Percentiles rank a stretch among this genome's conserved stretches.
phyloP scores from a whole-genome alignment of 2,888 invertebrate species.

The Dusona sp. region DNA sequence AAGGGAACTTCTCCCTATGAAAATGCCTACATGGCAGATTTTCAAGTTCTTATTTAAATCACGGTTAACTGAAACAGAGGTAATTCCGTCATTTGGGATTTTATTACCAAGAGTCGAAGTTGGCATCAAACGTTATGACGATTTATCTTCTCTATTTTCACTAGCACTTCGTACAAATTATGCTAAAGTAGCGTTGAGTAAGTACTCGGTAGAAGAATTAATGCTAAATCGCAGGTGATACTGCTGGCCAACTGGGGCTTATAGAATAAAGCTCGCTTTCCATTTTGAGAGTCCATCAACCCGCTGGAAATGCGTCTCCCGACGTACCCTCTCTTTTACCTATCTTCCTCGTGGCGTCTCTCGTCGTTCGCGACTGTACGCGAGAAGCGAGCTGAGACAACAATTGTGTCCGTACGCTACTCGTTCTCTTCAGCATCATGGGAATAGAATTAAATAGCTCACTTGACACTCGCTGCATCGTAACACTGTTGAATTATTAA shows the following conservation, averaged over 20 bases:
- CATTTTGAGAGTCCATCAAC: constrained; percentile 51
- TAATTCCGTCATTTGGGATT: too few species aligned
- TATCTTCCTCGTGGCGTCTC: not conserved
- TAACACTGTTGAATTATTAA: constrained; percentile 58
- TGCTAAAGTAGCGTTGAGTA: constrained; percentile 49
- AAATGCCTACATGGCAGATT: not conserved
- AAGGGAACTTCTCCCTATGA: too few species aligned
- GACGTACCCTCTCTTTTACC: constrained; percentile 18
- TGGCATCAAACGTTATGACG: not conserved
- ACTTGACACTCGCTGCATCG: not conserved
- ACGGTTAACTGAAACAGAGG: too few species aligned
- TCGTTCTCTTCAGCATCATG: constrained; percentile 18
- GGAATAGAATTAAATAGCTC: constrained; percentile 50
- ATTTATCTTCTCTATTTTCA: constrained; percentile 20
- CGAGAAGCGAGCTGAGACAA: constrained; percentile 45
- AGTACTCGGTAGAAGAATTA: constrained; percentile 53
- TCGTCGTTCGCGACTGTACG: constrained; percentile 36
- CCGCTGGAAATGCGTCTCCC: constrained; percentile 30
- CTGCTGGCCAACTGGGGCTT: constrained; percentile 49
- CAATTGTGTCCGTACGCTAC: constrained; percentile 49
- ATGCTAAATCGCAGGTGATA: constrained; percentile 66
- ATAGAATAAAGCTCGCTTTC: constrained; percentile 66
- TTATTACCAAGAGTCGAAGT: not conserved
- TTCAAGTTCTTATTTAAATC: not conserved
- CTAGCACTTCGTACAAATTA: constrained; percentile 18